phyloP scores from a whole-genome alignment of 2,797 vertebrate species.

The Carcharodon carcharias region DNA sequence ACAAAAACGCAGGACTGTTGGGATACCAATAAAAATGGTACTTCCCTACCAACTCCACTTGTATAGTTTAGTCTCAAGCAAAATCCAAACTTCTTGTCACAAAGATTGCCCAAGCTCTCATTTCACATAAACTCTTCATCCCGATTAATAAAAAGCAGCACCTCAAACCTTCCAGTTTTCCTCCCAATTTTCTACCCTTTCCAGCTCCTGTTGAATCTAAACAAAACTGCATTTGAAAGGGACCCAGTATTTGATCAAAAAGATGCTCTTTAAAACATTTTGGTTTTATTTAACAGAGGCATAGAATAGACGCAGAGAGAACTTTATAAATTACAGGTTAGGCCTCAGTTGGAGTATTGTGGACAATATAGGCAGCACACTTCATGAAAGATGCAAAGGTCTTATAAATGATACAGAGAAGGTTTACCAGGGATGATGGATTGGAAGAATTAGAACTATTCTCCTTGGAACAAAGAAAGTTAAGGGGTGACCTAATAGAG shows the following conservation, averaged over 20 bases:
- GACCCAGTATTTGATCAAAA: background rate
- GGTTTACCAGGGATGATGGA: too few species aligned
- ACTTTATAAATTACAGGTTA: too few species aligned
- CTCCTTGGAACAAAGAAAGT: too few species aligned
- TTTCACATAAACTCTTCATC: background rate
- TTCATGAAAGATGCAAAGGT: too few species aligned
- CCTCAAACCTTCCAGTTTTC: background rate
- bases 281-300: too few species aligned
- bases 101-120: background rate
- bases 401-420: too few species aligned
- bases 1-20: background rate
- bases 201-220: too few species aligned
- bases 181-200: background rate
- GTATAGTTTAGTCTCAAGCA: background rate
- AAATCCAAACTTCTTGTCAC: background rate
- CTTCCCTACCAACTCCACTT: background rate
- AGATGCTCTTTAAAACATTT: background rate
- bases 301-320: too few species aligned
- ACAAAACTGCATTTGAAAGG: background rate
- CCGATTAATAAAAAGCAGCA: background rate
- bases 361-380: too few species aligned
- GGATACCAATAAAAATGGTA: background rate
- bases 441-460: too few species aligned
- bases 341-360: too few species aligned
- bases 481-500: too few species aligned